These are phyloP conservation scores for Pseudococcus viburni DNA, from an alignment of 2,888 invertebrate genomes.

Conservation along the genomic window DNA sequence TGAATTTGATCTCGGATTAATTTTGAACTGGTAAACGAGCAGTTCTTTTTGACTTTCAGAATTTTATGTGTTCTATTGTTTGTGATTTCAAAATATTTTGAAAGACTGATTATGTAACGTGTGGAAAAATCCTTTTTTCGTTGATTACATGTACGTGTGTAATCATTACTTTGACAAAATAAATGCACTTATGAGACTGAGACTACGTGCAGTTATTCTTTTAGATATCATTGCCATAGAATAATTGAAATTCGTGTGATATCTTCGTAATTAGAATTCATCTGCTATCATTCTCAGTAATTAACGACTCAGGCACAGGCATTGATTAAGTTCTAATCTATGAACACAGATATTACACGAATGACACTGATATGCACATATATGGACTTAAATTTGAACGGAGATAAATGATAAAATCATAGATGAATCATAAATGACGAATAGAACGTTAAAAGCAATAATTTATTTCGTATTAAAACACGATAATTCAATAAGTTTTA, in stretches of 20 bases:
- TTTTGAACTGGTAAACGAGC: background rate
- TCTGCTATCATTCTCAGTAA: background rate
- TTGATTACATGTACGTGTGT: background rate
- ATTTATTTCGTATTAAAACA: slow-evolving; percentile 1
- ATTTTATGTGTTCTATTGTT: slow-evolving; percentile 14
- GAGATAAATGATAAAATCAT: background rate
- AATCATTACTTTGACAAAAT: background rate
- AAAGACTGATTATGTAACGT: slow-evolving; percentile 3
- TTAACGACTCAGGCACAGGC: too few species aligned
- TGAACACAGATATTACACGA: background rate
- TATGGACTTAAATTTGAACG: too few species aligned
- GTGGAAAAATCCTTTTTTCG: background rate
- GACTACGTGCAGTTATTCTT: background rate
- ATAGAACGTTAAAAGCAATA: slow-evolving; percentile 10
- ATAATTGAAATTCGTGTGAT: background rate
- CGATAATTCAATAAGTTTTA: background rate
- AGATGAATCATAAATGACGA: background rate
- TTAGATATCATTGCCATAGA: background rate
- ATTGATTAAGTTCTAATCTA: too few species aligned
- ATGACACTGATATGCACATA: background rate
- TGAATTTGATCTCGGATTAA: slow-evolving; percentile 28
- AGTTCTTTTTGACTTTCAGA: background rate
- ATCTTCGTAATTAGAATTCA: background rate
- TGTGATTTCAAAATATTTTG: background rate
- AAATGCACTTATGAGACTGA: background rate